These are phyloP conservation scores for Myotis pilosus DNA, from an alignment of 2,797 vertebrate genomes.

Conservation along the genomic window DNA sequence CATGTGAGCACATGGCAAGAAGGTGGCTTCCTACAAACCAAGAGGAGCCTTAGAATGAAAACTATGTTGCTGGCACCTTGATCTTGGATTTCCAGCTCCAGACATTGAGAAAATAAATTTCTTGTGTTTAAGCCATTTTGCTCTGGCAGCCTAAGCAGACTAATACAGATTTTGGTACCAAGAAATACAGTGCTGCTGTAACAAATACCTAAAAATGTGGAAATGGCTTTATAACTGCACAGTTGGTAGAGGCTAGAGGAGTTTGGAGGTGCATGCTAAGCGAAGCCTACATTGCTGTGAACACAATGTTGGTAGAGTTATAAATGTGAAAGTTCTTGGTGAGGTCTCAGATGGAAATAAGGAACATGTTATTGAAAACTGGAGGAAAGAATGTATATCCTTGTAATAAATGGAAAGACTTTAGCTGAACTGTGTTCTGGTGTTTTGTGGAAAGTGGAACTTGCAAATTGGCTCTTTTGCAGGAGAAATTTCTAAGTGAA, in stretches of 20 bases:
- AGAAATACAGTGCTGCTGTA: neutral
- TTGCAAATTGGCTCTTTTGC: neutral
- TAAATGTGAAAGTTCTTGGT: neutral
- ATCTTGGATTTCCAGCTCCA: neutral
- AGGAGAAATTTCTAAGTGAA: slow-evolving; percentile 30
- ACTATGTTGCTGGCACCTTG: neutral
- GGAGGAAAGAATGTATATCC: neutral
- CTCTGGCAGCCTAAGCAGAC: neutral
- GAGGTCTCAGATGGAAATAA: slow-evolving; percentile 18
- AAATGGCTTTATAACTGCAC: neutral
- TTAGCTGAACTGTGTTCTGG: neutral
- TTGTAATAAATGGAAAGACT: slow-evolving; percentile 36
- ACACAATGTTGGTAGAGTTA: neutral
- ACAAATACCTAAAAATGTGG: neutral
- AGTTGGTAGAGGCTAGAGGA: neutral
- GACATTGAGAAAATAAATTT: slow-evolving; percentile 5
- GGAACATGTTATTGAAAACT: neutral
- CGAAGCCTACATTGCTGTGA: neutral
- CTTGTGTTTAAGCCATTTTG: slow-evolving; percentile 21
- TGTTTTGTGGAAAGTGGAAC: neutral
- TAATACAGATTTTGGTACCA: neutral
- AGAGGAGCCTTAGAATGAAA: slow-evolving; percentile 25
- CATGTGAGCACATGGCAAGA: neutral
- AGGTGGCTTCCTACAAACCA: neutral
- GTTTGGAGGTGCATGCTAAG: neutral